phyloP scores from a whole-genome alignment of 2,888 invertebrate genomes.

The Heliconius erato region DNA sequence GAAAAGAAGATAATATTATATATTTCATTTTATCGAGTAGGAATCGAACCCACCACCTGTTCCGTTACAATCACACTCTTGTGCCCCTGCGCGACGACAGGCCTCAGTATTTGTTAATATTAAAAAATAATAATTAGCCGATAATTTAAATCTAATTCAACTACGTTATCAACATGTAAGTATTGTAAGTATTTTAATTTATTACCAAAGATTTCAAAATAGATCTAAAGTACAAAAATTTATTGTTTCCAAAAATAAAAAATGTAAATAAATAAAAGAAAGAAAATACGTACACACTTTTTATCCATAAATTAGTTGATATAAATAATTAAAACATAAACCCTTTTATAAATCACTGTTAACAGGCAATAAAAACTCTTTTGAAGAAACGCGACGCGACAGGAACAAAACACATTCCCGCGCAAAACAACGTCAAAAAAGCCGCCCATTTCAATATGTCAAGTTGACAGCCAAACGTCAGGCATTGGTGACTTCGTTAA shows the following conservation, averaged over 20 bases:
- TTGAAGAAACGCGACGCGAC: constrained; percentile 14
- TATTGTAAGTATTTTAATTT: too few relatives aligned
- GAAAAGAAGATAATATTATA: too few relatives aligned
- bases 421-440: constrained; percentile 68
- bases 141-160: too few relatives aligned
- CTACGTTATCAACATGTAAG: too few relatives aligned
- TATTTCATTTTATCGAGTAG: too few relatives aligned
- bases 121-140: too few relatives aligned
- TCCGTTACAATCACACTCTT: too few relatives aligned
- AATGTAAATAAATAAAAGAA: not conserved
- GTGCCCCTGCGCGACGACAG: too few relatives aligned
- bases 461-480: constrained; percentile 62
- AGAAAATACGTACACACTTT: not conserved
- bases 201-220: too few relatives aligned
- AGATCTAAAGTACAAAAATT: too few relatives aligned
- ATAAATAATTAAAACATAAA: not conserved
- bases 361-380: constrained; percentile 42
- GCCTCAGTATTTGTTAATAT: too few relatives aligned
- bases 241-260: not conserved
- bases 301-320: not conserved
- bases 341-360: constrained; percentile 26
- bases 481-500: constrained; percentile 78
- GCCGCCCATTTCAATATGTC: constrained; percentile 71
- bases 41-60: too few relatives aligned
- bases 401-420: constrained; percentile 57